Evolutionary conservation across 2,113 vertebrate species (phyloP).

Genomic region (Oryzias javanicus): DNA sequence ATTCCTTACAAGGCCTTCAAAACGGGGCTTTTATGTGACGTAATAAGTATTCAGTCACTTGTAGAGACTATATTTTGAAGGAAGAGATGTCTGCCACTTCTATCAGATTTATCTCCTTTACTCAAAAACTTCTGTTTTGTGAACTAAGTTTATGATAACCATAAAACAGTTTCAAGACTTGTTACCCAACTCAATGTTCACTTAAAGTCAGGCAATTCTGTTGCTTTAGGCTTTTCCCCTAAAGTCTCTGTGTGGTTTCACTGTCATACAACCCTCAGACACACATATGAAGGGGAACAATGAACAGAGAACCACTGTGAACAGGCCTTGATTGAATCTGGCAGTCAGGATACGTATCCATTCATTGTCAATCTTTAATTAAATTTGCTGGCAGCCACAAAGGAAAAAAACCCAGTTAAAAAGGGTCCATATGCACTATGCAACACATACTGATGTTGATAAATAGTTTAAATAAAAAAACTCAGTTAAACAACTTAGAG

Average conservation of each 20-base stretch:
- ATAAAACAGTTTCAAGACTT: too few species aligned
- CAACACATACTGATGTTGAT: neutral
- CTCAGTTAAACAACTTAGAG: too few species aligned
- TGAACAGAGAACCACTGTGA: constrained; percentile 1
- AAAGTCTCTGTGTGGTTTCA: constrained; percentile 35
- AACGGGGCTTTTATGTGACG: neutral
- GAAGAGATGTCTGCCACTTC: too few species aligned
- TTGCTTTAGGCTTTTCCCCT: constrained; percentile 33
- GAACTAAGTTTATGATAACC: too few species aligned
- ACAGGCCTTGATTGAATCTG: constrained; percentile 32
- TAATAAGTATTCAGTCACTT: neutral
- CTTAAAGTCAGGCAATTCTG: constrained; percentile 7
- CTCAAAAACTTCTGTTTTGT: too few species aligned
- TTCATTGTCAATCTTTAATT: constrained; percentile 24
- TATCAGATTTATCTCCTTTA: too few species aligned
- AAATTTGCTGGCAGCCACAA: constrained; percentile 15
- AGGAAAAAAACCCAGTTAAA: neutral
- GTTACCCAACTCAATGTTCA: constrained; percentile 34
- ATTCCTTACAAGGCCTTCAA: constrained; percentile 1
- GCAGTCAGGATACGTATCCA: constrained; percentile 19
- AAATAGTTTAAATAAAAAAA: too few species aligned
- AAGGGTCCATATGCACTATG: neutral
- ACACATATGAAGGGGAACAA: neutral
- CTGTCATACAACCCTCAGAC: constrained; percentile 13
- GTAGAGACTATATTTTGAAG: too few species aligned